Evolutionary conservation across 2,888 invertebrate species (phyloP), one percentile per base, ranked within the genome.

Genomic region (Flexamia atlantica): DNA sequence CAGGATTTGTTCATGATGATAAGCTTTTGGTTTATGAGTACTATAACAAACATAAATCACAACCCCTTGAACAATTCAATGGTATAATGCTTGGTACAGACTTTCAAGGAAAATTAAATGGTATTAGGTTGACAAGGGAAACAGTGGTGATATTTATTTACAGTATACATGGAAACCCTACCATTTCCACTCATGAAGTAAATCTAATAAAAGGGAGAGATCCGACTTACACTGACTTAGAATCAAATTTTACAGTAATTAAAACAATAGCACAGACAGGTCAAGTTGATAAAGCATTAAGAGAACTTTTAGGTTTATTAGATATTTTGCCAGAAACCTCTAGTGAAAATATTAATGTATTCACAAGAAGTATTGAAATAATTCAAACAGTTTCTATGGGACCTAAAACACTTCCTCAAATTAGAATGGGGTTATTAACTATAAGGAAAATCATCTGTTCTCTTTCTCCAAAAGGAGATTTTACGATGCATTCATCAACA

Each of bases 71-170:
- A 64, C 28, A 17, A 4, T 64, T 25, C 14, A 64, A 64, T 30
- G 64, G 64, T 17, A 64, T 28, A 30, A 64, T 64, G 28, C 28
- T 64, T 9, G 30, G 30, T 12, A 30, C 28, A 28, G 28, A 64
- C n/a, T 28, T n/a, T 30, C 10, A 1, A 14, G 64, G 64, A 1
- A 30, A 5, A 10, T 64, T 64, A 14, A 25, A 12, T 25, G 64
- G 14, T 14, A 20, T 64, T 12, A 64, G 0, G 14, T 64, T 64
- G 30, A 28, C 64, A 64, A 64, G 64, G 20, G 64, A 28, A 28
- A 28, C 30, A 64, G 64, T 28, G 17, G 64, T 64, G 1, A 30
- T 64, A 28, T 64, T 64, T 25, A 64, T 64, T 30, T 64, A 64
- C 17, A 64, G 28, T 30, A 14, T 64, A 20, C 25, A 28, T 28